A percentile compares a stretch with the other conserved stretches of the same genome.
phyloP scores from a whole-genome alignment of 1,140 invertebrate species.

The Apis mellifera region Amel_HAv3.1 CM009935.2:13439001-13439500 shows the following conservation, averaged over 20 bases:
- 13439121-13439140: not conserved
- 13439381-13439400: not conserved
- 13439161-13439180: not conserved
- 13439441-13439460: not conserved
- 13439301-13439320: not conserved
- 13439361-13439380: not conserved
- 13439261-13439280: constrained; percentile 3
- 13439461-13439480: not conserved
- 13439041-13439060: too few species aligned
- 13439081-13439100: not conserved
- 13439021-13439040: too few species aligned
- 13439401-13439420: not conserved
- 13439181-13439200: constrained; percentile 13
- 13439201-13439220: not conserved
- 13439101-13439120: too few species aligned
- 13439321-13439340: not conserved
- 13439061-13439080: not conserved
- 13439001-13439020: too few species aligned
- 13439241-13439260: not conserved
- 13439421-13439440: not conserved
- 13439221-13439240: not conserved
- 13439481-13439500: not conserved
- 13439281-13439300: not conserved
- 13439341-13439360: not conserved
- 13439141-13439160: constrained; percentile 23